These are phyloP conservation scores for Galerucella pusilla DNA, from an alignment of 2,888 invertebrate species.

Conservation along the genomic window DNA sequence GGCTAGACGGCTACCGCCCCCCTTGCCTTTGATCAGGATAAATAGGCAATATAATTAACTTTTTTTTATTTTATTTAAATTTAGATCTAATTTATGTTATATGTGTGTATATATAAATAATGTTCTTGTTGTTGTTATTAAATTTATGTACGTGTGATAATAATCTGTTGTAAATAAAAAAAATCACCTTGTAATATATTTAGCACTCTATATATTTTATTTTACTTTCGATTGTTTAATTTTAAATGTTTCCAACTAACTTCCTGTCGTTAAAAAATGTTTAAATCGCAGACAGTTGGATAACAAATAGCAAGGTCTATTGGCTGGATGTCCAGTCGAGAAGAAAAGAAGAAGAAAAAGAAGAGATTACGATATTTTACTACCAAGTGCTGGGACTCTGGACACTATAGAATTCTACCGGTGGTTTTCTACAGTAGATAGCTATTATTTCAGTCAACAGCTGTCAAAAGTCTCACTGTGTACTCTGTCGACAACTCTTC, in stretches of 20 bases:
- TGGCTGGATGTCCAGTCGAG: no score
- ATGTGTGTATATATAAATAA: conserved; percentile 50
- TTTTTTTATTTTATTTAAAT: conserved; percentile 24
- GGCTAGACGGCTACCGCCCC: conserved; percentile 50
- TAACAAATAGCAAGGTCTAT: no score
- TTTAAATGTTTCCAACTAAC: conserved; percentile 5
- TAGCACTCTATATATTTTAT: conserved; percentile 33
- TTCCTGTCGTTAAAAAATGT: neutral
- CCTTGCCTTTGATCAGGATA: conserved; percentile 40
- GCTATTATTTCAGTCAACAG: no score
- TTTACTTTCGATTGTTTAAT: conserved; percentile 37
- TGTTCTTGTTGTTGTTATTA: conserved; percentile 46
- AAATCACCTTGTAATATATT: conserved; percentile 43
- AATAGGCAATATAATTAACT: conserved; percentile 34
- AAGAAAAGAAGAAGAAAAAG: no score
- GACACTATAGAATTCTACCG: no score
- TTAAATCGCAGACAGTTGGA: no score
- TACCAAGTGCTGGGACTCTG: no score
- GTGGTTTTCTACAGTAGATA: no score
- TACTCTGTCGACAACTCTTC: no score
- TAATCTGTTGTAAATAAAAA: conserved; percentile 33
- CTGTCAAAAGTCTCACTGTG: no score
- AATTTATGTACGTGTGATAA: conserved; percentile 37
- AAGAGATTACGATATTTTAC: no score
- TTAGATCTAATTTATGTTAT: conserved; percentile 47